Percentiles rank a stretch among this genome's conserved stretches.
Evolutionary conservation across 2,113 vertebrate species (phyloP).

Genomic region (Oceanites oceanicus): DNA sequence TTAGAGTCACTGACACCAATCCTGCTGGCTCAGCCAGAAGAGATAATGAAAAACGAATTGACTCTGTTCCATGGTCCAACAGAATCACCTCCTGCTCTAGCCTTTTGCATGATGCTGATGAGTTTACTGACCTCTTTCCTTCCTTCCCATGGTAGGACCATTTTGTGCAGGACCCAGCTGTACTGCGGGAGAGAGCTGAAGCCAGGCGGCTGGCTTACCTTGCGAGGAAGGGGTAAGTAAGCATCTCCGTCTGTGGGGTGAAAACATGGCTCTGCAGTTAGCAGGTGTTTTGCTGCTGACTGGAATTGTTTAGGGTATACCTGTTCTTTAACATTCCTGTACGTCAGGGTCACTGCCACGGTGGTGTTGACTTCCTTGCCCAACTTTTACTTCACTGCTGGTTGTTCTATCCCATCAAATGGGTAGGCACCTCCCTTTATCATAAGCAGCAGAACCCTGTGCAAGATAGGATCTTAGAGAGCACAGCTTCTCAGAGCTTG

Average conservation of each 20-base stretch:
- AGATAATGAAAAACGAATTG: neutral
- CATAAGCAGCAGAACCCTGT: neutral
- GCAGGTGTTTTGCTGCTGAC: neutral
- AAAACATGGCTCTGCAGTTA: neutral
- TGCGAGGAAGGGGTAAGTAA: slow-evolving; percentile 84
- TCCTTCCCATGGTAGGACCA: slow-evolving; percentile 74
- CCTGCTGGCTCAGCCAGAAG: neutral
- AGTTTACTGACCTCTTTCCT: neutral
- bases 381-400: neutral
- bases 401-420: neutral
- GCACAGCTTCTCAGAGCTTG: neutral
- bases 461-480: neutral
- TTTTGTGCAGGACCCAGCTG: slow-evolving; percentile 91
- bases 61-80: neutral
- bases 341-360: rapidly evolving
- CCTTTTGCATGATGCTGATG: neutral
- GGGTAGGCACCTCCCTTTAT: neutral
- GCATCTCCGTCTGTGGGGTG: neutral
- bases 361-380: neutral
- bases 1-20: neutral
- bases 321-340: neutral
- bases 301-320: neutral
- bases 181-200: slow-evolving; percentile 89
- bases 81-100: neutral
- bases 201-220: slow-evolving; percentile 83